Evolutionary conservation across 2,113 vertebrate genomes (phyloP).

Genomic region (Eonycteris spelaea): DNA sequence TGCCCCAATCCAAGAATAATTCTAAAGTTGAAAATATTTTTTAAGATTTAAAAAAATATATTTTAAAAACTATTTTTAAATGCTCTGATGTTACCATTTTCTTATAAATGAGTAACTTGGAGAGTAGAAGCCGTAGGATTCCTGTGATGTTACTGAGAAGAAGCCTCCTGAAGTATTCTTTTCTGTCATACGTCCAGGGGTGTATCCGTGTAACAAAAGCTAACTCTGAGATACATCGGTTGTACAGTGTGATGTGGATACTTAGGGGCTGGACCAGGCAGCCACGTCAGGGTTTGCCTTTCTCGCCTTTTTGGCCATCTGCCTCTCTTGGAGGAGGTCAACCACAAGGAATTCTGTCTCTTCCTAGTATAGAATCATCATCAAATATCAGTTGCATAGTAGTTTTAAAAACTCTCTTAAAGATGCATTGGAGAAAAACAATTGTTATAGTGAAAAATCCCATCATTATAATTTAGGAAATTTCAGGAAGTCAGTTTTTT

Average conservation of each 20-base stretch:
- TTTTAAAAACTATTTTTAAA: background rate
- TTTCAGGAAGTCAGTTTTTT: background rate
- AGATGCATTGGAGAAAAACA: background rate
- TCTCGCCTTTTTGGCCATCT: background rate
- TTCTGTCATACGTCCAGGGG: background rate
- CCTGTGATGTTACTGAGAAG: background rate
- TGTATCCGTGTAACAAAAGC: background rate
- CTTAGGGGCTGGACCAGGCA: background rate
- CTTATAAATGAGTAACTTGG: background rate
- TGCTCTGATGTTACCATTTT: background rate
- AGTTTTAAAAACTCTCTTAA: background rate
- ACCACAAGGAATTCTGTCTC: background rate
- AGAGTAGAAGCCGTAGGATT: background rate
- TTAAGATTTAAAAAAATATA: background rate
- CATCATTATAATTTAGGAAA: background rate
- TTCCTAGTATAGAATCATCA: background rate
- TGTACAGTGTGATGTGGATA: background rate
- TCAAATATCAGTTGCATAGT: background rate
- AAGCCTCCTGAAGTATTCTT: background rate
- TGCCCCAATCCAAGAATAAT: background rate
- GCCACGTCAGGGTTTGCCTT: background rate
- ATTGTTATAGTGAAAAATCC: background rate
- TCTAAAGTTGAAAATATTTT: constrained; percentile 22
- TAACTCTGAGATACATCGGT: background rate
- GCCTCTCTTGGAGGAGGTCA: background rate